Evolutionary conservation across 2,888 invertebrate genomes (phyloP).

Genomic region (Watsonalla binaria): DNA sequence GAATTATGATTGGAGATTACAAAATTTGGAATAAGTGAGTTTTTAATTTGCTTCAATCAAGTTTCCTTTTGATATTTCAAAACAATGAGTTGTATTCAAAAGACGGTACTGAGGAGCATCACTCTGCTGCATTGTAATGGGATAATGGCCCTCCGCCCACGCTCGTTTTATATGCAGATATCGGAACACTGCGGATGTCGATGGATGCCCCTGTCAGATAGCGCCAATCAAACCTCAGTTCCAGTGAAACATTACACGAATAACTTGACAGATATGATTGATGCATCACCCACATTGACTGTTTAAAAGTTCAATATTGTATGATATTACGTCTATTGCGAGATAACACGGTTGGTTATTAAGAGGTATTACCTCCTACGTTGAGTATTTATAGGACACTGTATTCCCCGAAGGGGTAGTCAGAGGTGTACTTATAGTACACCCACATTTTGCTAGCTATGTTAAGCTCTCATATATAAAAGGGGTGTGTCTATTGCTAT

Average conservation of each 20-base stretch:
- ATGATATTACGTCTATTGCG: neutral
- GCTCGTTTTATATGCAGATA: slow-evolving; percentile 68
- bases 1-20: no score
- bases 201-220: slow-evolving; percentile 32
- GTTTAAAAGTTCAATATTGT: neutral
- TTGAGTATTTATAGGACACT: no score
- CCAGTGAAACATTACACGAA: slow-evolving; percentile 25
- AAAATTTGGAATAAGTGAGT: no score
- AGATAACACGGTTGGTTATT: neutral
- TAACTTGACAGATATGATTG: slow-evolving; percentile 33
- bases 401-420: no score
- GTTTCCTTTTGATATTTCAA: neutral
- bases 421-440: no score
- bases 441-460: no score
- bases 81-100: neutral
- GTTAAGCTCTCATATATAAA: no score
- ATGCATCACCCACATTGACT: slow-evolving; percentile 20
- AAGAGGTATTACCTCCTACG: no score
- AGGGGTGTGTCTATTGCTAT: no score
- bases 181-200: slow-evolving; percentile 34
- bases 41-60: no score
- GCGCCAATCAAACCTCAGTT: slow-evolving; percentile 34
- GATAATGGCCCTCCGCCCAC: slow-evolving; percentile 61
- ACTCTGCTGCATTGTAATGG: slow-evolving; percentile 46
- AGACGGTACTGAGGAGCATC: neutral